Conservation (phyloP, 2,113 vertebrate species). For the Nannobrachium achirus region DNA sequence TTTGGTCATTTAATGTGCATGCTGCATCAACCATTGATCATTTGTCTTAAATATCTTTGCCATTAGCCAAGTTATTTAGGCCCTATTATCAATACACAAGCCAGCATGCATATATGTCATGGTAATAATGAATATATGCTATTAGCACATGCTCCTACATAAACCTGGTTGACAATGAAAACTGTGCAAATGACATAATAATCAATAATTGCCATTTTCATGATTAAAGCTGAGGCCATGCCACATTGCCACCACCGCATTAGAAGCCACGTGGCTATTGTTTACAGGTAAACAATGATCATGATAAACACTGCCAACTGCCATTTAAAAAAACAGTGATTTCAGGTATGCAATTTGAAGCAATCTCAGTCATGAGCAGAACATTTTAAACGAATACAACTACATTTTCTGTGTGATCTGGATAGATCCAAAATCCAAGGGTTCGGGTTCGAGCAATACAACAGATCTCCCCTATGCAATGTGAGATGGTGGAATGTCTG, state of each 20-base stretch:
- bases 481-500: background rate
- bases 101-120: slow-evolving; percentile 16
- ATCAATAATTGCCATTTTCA: slow-evolving; percentile 20
- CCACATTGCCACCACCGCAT: slow-evolving; percentile 18
- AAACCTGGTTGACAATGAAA: background rate
- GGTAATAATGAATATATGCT: background rate
- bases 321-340: slow-evolving; percentile 21
- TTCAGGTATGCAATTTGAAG: slow-evolving; percentile 19
- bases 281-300: background rate
- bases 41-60: background rate
- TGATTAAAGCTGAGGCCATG: background rate
- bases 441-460: too few relatives aligned
- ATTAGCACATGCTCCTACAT: slow-evolving; percentile 16
- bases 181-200: slow-evolving; percentile 3
- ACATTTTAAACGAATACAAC: background rate
- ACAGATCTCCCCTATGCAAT: background rate
- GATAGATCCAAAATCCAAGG: too few relatives aligned
- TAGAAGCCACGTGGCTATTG: background rate
- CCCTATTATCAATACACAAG: background rate
- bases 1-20: slow-evolving; percentile 24
- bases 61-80: background rate
- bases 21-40: background rate
- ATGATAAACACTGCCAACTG: background rate
- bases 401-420: background rate
- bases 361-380: slow-evolving; percentile 56